Conservation (phyloP, 2,888 invertebrate species). For the Blastobasis adustella region DNA sequence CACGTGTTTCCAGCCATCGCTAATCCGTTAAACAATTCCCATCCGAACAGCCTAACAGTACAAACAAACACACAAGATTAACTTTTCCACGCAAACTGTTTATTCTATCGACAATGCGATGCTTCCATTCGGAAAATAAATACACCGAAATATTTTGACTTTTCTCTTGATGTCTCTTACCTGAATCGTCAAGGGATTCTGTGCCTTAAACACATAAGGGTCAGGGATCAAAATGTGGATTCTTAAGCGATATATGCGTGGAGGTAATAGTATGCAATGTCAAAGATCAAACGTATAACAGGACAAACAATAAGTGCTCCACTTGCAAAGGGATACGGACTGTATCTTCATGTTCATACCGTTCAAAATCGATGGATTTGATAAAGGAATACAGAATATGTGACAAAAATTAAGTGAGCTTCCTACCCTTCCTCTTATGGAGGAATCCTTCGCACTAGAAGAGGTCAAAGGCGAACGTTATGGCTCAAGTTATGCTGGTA, state of each 20-base stretch:
- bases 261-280: background rate
- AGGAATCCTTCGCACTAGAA: too few species aligned
- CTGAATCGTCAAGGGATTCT: background rate
- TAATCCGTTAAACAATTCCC: conserved; percentile 18
- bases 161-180: background rate
- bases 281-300: conserved; percentile 1
- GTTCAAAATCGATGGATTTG: background rate
- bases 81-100: conserved; percentile 16
- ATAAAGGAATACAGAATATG: background rate
- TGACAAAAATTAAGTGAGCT: too few species aligned
- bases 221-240: background rate
- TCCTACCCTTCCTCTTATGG: too few species aligned
- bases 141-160: background rate
- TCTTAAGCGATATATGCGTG: background rate
- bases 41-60: conserved; percentile 6
- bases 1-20: conserved; percentile 12
- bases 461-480: too few species aligned
- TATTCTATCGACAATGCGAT: conserved; percentile 12
- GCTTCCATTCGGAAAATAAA: conserved; percentile 18
- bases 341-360: background rate
- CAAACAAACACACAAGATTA: conserved; percentile 16
- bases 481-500: too few species aligned
- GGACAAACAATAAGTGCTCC: background rate
- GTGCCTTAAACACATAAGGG: background rate
- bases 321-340: background rate